Evolutionary conservation across 2,113 vertebrate genomes (phyloP).

Genomic region (Brachypteracias leptosomus): DNA sequence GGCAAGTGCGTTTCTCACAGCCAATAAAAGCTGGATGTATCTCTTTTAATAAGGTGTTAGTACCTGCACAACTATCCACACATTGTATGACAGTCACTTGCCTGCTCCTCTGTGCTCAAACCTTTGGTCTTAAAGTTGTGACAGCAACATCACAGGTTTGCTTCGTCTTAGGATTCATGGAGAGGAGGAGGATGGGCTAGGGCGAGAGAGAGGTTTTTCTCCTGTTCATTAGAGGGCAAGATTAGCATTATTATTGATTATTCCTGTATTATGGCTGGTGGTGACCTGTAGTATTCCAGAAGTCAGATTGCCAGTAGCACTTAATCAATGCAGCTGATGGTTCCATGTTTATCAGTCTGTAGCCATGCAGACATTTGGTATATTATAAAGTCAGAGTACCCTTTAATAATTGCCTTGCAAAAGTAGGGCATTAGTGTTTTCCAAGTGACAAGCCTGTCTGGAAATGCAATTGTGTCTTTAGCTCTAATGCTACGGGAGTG

Average conservation of each 20-base stretch:
- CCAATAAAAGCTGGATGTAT: neutral
- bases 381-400: constrained; percentile 48
- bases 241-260: constrained; percentile 59
- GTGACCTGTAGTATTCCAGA: constrained; percentile 35
- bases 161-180: neutral
- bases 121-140: neutral
- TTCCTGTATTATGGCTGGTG: constrained; percentile 13
- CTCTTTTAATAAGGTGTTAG: neutral
- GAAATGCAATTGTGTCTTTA: constrained; percentile 16
- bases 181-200: neutral
- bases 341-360: constrained; percentile 51
- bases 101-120: neutral
- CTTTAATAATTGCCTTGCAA: constrained; percentile 50
- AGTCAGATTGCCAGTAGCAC: constrained; percentile 35
- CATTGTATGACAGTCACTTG: neutral
- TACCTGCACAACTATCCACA: accelerated
- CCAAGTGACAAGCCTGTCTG: constrained; percentile 39
- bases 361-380: constrained; percentile 30
- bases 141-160: neutral
- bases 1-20: neutral
- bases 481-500: neutral
- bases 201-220: neutral
- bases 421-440: constrained; percentile 58
- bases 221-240: constrained; percentile 5
- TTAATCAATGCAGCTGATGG: constrained; percentile 42